These are phyloP conservation scores for Scomber japonicus DNA, from an alignment of 2,113 vertebrate species.

Conservation along the genomic window DNA sequence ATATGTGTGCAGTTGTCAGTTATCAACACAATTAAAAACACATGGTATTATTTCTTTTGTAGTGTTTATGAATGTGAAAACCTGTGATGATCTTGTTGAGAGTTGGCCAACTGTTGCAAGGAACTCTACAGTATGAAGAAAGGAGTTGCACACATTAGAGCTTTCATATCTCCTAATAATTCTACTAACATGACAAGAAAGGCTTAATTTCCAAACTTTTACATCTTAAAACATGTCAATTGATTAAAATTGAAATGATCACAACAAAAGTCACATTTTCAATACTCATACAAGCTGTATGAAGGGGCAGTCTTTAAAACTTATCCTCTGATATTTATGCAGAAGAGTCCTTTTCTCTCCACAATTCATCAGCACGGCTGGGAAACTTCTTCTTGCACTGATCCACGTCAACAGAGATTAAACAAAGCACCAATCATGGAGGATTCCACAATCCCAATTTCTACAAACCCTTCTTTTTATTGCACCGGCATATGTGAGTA, in stretches of 20 bases:
- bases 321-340: slow-evolving; percentile 20
- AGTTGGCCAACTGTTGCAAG: neutral
- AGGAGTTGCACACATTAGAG: too few relatives aligned
- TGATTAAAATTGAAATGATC: neutral
- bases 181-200: neutral
- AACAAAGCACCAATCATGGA: slow-evolving; percentile 11
- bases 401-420: slow-evolving; percentile 3
- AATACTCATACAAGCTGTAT: neutral
- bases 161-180: too few relatives aligned
- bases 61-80: too few relatives aligned
- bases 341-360: slow-evolving; percentile 51
- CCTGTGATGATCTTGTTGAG: neutral
- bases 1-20: neutral
- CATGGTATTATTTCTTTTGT: neutral
- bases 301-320: slow-evolving; percentile 44
- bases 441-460: slow-evolving; percentile 13
- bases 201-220: neutral
- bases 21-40: neutral
- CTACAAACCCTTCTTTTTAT: slow-evolving; percentile 16
- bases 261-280: slow-evolving; percentile 9
- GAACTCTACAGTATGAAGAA: neutral
- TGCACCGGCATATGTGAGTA: slow-evolving; percentile 21
- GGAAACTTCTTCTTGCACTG: neutral
- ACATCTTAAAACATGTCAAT: neutral
- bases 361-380: slow-evolving; percentile 13